Base-by-base conservation (phyloP, 2,113 vertebrate species). In the Pipra filicauda region DNA sequence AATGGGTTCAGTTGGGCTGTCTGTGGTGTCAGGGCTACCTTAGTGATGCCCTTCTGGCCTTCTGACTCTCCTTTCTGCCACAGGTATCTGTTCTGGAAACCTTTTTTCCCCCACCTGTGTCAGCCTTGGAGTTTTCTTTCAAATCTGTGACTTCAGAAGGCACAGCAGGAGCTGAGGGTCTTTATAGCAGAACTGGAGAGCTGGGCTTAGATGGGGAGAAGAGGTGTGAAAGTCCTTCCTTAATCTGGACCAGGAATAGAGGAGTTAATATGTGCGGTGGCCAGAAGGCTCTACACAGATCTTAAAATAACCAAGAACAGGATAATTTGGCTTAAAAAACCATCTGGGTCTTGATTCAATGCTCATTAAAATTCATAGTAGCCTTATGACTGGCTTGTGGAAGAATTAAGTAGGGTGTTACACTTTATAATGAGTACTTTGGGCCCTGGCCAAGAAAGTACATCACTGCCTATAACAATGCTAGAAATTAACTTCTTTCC, bases 291-390 rank as follows among this genome's bases (percentile, higher is more conserved):
- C 73, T 82, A 58, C 51, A 69, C 11, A 30, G 65, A 78, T 73
- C 89, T 95, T 86, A 95, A 95, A 97, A 95, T 95, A 97, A 89
- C 66, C 61, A 82, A 93, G 90, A 95, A 93, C 61, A 46, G 82
- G 94, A 85, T 92, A 87, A 95, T 92, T 93, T 97, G 62, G 76
- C 89, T 95, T 89, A 84, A 92, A 91, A 86, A 95, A 92, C 70
- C 91, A 96, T 91, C 95, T 93, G 88, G 85, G 92, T 83, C 67
- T 91, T 88, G 74, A 90, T 92, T 93, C 93, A 69, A 37, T 81
- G 57, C 77, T 95, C 91, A 92, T 92, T 96, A 94, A 91, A 89
- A 92, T 94, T 95, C 77, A 59, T 91, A 72, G 76, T 96, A 87
- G 86, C 91, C 84, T 92, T 87, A 64, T 74, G 89, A 95, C 94